Evolutionary conservation across 1,140 invertebrate species (phyloP).

Genomic region (Atta colombica): DNA sequence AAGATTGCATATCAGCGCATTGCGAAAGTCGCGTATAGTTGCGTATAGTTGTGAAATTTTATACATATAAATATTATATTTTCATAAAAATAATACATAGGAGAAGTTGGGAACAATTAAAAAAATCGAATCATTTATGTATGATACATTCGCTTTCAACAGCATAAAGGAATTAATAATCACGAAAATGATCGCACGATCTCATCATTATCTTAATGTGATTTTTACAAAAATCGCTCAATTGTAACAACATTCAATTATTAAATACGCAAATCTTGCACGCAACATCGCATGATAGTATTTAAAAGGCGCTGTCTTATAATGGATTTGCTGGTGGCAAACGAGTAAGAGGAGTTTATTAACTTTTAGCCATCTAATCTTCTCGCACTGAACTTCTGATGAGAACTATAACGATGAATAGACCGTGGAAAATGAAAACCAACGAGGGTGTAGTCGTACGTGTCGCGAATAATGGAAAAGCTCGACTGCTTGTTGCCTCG

Average conservation of each 20-base stretch:
- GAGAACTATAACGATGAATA: conserved; percentile 23
- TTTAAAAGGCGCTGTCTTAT: conserved; percentile 19
- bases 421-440: conserved; percentile 62
- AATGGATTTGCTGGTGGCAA: conserved; percentile 15
- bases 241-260: conserved; percentile 18
- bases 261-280: conserved; percentile 18
- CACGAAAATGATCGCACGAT: background rate
- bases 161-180: background rate
- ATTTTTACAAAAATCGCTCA: conserved; percentile 10
- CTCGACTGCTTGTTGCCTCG: conserved; percentile 76
- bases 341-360: conserved; percentile 65
- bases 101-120: background rate
- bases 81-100: background rate
- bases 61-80: background rate
- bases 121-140: background rate
- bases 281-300: conserved; percentile 16
- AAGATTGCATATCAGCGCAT: too few species aligned
- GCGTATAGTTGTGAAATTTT: background rate
- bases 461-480: conserved; percentile 82
- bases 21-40: too few species aligned
- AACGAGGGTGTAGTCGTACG: conserved; percentile 65
- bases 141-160: background rate
- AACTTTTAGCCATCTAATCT: conserved; percentile 63
- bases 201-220: background rate
- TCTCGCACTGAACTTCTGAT: conserved; percentile 48